Evolutionary conservation across 2,888 invertebrate genomes (phyloP).

Genomic region (Schizotus pectinicornis): DNA sequence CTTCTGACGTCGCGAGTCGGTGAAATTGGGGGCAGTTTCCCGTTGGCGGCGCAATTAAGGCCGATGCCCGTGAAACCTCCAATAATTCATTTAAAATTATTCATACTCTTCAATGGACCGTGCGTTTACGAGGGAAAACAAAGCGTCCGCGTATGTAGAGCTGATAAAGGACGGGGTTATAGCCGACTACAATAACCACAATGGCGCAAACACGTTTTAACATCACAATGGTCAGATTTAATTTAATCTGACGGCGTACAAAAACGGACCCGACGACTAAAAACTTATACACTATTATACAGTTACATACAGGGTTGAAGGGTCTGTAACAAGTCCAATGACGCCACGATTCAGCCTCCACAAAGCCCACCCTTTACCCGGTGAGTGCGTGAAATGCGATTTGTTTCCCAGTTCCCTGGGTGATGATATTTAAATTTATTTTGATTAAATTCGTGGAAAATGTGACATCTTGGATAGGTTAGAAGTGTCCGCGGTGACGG

Average conservation of each 20-base stretch:
- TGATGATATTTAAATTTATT: slow-evolving; percentile 14
- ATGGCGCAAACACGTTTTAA: slow-evolving; percentile 55
- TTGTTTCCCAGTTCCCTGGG: slow-evolving; percentile 21
- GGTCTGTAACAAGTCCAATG: slow-evolving; percentile 44
- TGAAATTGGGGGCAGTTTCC: too few relatives aligned
- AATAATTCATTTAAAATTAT: slow-evolving; percentile 45
- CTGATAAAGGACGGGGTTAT: slow-evolving; percentile 54
- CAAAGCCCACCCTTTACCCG: slow-evolving; percentile 36
- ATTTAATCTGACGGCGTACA: slow-evolving; percentile 53
- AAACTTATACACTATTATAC: slow-evolving; percentile 34
- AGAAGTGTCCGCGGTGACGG: slow-evolving; percentile 11
- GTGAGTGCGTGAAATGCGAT: slow-evolving; percentile 44
- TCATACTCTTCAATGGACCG: slow-evolving; percentile 43
- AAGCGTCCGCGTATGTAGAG: slow-evolving; percentile 50
- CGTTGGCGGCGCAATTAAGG: background rate
- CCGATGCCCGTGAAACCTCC: slow-evolving; percentile 33
- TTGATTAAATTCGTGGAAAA: slow-evolving; percentile 21
- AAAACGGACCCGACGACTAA: slow-evolving; percentile 38
- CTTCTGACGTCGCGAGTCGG: too few relatives aligned
- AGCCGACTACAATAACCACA: slow-evolving; percentile 52
- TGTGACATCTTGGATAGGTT: background rate
- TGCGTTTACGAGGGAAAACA: slow-evolving; percentile 47
- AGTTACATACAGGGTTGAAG: slow-evolving; percentile 12
- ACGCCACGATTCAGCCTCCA: slow-evolving; percentile 48
- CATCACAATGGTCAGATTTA: slow-evolving; percentile 57